Base-by-base conservation (phyloP, 2,888 invertebrate genomes). In the Strigamia maritima region DNA sequence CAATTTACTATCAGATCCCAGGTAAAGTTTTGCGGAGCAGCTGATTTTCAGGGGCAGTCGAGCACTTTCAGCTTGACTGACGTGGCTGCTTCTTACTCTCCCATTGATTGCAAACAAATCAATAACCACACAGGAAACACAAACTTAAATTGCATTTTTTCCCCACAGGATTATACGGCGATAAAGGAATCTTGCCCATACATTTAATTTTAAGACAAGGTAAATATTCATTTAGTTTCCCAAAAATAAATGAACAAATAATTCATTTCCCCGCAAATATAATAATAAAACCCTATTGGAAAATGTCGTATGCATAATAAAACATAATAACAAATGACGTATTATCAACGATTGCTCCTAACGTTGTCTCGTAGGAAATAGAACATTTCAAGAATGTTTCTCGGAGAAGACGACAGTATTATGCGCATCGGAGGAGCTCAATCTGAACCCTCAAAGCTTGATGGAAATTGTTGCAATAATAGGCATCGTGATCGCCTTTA, bases 181-280 rank as follows among this genome's bases (percentile, higher is more conserved):
- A 70, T 70, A 70, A 70, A 26, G 70, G 70, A 22, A 70, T 70
- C 7, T 70, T 70, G 70, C 70, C 70, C 14, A 22, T 70, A 1
- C 24, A 28, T 70, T 22, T 28, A 70, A 70, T 70, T n/a, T 14
- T 70, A 28, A 70, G 28, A 70, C 70, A 22, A 70, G 70, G 70
- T 70, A 70, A 70, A 24, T 14, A 19, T 54, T 22, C n/a, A 19
- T 4, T 22, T 7, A 7, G n/a, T n/a, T 31, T 6, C 6, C 31
- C 3, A 31, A 31, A 31, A 31, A 31, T 31, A 31, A 31, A 31
- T 31, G n/a, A n/a, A n/a, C n/a, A 31, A 31, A 31, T 31, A 31
- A 31, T n/a, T n/a, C n/a, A n/a, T n/a, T n/a, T n/a, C n/a, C n/a
- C n/a, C n/a, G n/a, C n/a, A 31, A 31, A 31, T n/a, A n/a, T n/a